Evolutionary conservation across 2,888 invertebrate species (phyloP), one percentile per base, ranked within the genome.

Genomic region (Andrena chrysosceles): DNA sequence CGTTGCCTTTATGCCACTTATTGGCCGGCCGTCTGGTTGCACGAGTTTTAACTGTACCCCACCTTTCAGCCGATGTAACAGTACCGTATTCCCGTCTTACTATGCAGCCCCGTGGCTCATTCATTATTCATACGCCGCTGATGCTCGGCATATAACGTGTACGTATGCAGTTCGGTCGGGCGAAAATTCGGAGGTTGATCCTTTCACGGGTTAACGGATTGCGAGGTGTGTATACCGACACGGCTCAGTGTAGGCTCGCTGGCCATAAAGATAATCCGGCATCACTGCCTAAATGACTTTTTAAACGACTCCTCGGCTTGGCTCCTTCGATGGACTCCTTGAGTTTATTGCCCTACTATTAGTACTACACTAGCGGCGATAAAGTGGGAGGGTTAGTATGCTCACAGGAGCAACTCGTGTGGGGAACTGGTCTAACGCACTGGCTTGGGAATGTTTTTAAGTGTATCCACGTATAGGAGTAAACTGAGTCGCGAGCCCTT

Each of bases 51-150:
- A 85, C 86, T 84, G 85, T 82, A 83, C 72, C 75, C 86, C 79
- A 79, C 80, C 84, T 82, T 85, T 77, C 81, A 69, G 70, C 35
- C 77, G 77, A 69, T 84, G 74, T 87, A 87, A 90, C 88, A 86
- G 90, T 86, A 89, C 85, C 84, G 86, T 87, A 87, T 86, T 87
- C 88, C 81, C 84, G 81, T 83, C 88, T 89, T 77, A 81, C 88
- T 85, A 87, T 90, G 87, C 89, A 89, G 83, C 83, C 80, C 42
- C 79, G 76, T 70, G 73, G 83, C 79, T 89, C 90, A 89, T 91
- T 91, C 89, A 89, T 91, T 91, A 91, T 91, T 91, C 91, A 91
- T 91, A 88, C 85, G 81, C 75, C 85, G 87, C 89, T 86, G 87
- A 87, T 87, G 85, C 86, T 73, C 76, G 85, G 77, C 68, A 85